Evolutionary conservation across 1,140 invertebrate genomes (phyloP).

Genomic region (Drosophila mayri): DNA sequence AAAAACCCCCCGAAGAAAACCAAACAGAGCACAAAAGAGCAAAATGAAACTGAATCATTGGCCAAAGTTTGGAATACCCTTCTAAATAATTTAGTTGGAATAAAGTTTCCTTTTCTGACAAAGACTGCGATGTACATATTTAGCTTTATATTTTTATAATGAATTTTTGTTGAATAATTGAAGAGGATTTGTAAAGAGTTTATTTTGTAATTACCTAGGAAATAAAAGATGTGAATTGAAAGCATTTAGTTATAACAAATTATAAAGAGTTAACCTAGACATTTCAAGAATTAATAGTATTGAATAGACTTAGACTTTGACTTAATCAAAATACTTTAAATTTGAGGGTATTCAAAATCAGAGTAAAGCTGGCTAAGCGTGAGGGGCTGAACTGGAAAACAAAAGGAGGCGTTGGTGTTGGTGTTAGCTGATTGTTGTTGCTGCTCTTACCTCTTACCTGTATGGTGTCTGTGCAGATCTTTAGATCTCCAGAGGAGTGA

Average conservation of each 20-base stretch:
- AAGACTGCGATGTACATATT: neutral
- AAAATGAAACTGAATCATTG: slow-evolving; percentile 17
- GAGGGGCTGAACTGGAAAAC: slow-evolving; percentile 74
- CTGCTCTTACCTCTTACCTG: slow-evolving; percentile 62
- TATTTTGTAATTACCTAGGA: neutral
- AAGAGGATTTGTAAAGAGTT: neutral
- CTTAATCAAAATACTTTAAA: neutral
- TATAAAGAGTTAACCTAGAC: neutral
- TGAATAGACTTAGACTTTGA: neutral
- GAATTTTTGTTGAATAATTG: neutral
- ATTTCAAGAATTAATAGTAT: neutral
- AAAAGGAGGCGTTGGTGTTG: slow-evolving; percentile 83
- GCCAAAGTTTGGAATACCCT: slow-evolving; percentile 20
- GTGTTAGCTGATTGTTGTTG: slow-evolving; percentile 78
- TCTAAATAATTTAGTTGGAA: slow-evolving; percentile 13
- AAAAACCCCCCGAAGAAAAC: slow-evolving; percentile 42
- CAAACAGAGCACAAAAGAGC: slow-evolving; percentile 24
- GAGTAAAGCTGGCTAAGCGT: slow-evolving; percentile 74
- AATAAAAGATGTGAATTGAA: too few relatives aligned
- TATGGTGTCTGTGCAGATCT: slow-evolving; percentile 41
- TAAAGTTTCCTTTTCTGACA: neutral
- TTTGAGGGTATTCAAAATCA: slow-evolving; percentile 56
- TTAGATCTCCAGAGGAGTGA: slow-evolving; percentile 17
- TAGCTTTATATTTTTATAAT: neutral
- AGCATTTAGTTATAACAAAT: neutral